Evolutionary conservation across 2,113 vertebrate species (phyloP), one percentile per base, ranked within the genome.

Genomic region (Serilophus lunatus): DNA sequence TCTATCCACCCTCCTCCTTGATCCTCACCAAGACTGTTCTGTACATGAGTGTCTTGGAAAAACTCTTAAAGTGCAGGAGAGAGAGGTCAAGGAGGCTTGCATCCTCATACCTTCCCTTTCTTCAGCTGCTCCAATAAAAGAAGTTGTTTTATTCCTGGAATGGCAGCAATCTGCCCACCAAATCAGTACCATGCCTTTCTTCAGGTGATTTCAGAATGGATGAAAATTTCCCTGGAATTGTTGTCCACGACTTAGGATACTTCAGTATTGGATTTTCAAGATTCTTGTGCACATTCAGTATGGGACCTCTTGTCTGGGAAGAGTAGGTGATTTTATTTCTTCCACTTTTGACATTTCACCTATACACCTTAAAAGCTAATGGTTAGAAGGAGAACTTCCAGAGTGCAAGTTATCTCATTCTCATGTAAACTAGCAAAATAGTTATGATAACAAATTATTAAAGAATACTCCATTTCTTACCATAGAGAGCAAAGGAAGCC

Each of bases 171-270:
- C 38, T 84, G 31, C 7, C 50, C 18, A 50, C 14, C 22, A 57
- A 11, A 12, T 63, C 26, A 59, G 36, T 65, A 28, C 12, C 16
- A 6, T 6, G 8, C 3, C 20, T 60, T 82, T 70, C 25, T 70
- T 64, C 61, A 65, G 8, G 9, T 35, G 13, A 47, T 61, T 88
- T 88, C 29, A 57, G 36, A 65, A 15, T 23, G 10, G 4, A 35
- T 65, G 40, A 74, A 88, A 88, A 57, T 2, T 68, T 72, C 24
- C 7, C 5, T 53, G 8, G 13, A 76, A 76, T 25, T 65, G 19
- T 11, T 68, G 7, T 1, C 2, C 5, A 53, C 6, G 64, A 3
- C 5, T 6, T 28, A 18, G 28, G 19, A 56, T n/a, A 8, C 11
- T 22, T 51, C 1, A 0, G 1, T 35, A 13, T 64, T 72, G 83